phyloP scores from a whole-genome alignment of 2,113 vertebrate genomes.

The Malaclemys terrapin region DNA sequence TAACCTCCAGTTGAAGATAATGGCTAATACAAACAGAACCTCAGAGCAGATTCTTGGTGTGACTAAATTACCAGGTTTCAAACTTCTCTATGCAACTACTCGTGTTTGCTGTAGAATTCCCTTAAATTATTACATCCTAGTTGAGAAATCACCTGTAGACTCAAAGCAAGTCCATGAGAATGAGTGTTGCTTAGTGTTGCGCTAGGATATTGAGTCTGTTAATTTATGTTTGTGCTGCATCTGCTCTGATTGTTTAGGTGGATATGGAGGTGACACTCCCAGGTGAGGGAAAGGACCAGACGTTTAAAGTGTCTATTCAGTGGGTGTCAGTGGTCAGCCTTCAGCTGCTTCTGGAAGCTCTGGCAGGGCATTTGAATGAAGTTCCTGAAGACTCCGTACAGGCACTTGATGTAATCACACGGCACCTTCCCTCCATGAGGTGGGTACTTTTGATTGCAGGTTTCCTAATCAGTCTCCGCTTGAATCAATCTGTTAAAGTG shows the following conservation, averaged over 20 bases:
- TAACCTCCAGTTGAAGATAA: slow-evolving; percentile 42
- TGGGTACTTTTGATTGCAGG: slow-evolving; percentile 59
- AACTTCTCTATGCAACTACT: background rate
- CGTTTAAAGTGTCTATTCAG: slow-evolving; percentile 98
- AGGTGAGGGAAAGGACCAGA: slow-evolving; percentile 98
- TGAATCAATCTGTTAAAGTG: background rate
- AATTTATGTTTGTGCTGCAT: background rate
- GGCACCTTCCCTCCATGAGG: slow-evolving; percentile 99
- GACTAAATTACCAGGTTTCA: background rate
- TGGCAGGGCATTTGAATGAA: slow-evolving; percentile 96
- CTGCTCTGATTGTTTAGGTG: slow-evolving; percentile 81
- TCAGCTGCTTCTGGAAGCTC: slow-evolving; percentile 95
- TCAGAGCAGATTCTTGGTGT: background rate
- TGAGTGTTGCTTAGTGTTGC: rapidly evolving
- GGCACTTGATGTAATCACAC: slow-evolving; percentile 97
- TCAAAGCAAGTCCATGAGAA: background rate
- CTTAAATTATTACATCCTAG: background rate
- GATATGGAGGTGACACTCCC: slow-evolving; percentile 98
- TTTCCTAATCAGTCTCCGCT: background rate
- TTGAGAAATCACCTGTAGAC: background rate
- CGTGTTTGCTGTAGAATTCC: background rate
- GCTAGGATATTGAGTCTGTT: background rate
- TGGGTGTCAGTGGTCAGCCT: slow-evolving; percentile 99
- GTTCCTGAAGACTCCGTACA: slow-evolving; percentile 98
- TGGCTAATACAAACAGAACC: background rate